A percentile compares a stretch with the other conserved stretches of the same genome.
phyloP scores from a whole-genome alignment of 2,888 invertebrate genomes.

The Netelia virgata region DNA sequence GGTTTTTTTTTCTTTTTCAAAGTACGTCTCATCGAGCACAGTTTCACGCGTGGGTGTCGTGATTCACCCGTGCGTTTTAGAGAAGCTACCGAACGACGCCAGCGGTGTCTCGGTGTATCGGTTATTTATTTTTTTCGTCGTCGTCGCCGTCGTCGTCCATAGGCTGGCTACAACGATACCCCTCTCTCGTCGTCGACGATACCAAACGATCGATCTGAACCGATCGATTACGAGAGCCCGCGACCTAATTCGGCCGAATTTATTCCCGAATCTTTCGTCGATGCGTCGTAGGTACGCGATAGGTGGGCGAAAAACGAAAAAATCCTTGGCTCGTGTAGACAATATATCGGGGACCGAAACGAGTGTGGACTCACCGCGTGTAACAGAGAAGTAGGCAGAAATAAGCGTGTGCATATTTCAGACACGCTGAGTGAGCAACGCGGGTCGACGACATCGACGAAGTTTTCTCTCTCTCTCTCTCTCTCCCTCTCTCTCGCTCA shows the following conservation, averaged over 20 bases:
- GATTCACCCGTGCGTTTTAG: slow-evolving; percentile 13
- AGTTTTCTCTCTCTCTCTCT: slow-evolving; percentile 13
- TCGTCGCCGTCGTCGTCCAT: background rate
- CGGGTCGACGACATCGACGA: slow-evolving; percentile 66
- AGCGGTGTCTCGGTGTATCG: background rate
- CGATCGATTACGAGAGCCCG: slow-evolving; percentile 47
- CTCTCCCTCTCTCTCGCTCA: slow-evolving; percentile 12
- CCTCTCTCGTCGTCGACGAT: slow-evolving; percentile 13
- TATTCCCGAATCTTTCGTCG: slow-evolving; percentile 7
- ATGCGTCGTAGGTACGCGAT: slow-evolving; percentile 4
- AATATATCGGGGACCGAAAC: background rate
- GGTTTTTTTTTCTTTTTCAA: background rate
- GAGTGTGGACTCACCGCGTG: background rate
- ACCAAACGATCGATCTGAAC: slow-evolving; percentile 40
- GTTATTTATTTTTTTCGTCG: background rate
- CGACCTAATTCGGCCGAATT: slow-evolving; percentile 15
- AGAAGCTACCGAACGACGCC: slow-evolving; percentile 19
- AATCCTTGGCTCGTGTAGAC: background rate
- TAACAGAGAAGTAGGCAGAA: slow-evolving; percentile 51
- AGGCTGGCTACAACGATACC: background rate
- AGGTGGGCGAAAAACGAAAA: slow-evolving; percentile 4
- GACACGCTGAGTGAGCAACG: slow-evolving; percentile 67
- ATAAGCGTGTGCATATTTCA: slow-evolving; percentile 65
- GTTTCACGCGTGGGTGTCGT: slow-evolving; percentile 26
- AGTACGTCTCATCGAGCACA: background rate